phyloP scores from a whole-genome alignment of 2,888 invertebrate genomes.

The Nomada lathburiana region DNA sequence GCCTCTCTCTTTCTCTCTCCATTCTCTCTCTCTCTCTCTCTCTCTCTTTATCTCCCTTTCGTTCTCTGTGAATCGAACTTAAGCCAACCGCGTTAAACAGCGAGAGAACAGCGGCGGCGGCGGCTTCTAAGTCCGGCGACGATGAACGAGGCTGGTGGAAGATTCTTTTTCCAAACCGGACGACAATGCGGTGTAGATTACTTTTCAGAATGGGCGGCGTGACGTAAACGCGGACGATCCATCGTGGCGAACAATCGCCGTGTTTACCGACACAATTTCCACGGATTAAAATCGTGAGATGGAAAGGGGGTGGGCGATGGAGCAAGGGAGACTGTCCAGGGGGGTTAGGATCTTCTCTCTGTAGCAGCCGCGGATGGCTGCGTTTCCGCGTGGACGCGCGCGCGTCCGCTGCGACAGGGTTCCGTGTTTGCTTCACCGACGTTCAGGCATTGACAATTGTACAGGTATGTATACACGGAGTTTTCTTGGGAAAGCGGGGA shows the following conservation, averaged over 20 bases:
- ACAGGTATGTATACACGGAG: no score
- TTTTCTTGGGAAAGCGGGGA: not conserved
- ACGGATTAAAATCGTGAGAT: conserved; percentile 72
- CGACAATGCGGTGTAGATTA: conserved; percentile 83
- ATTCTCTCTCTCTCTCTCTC: no score
- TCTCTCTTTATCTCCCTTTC: not conserved
- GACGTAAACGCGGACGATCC: conserved; percentile 81
- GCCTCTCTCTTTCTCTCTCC: conserved; percentile 6
- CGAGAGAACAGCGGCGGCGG: conserved; percentile 41
- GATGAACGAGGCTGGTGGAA: conserved; percentile 23
- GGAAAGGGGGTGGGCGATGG: not conserved
- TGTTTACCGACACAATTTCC: conserved; percentile 84
- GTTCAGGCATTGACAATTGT: not conserved
- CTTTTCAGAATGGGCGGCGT: conserved; percentile 83
- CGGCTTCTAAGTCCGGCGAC: conserved; percentile 40
- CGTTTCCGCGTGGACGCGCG: conserved; percentile 44
- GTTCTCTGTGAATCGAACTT: conserved; percentile 59
- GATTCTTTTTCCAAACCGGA: conserved; percentile 32
- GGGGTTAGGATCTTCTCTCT: conserved; percentile 40
- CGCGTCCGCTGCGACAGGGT: not conserved
- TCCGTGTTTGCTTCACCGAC: not conserved
- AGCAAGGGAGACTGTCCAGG: conserved; percentile 15
- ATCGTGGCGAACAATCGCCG: conserved; percentile 76
- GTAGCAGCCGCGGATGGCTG: not conserved
- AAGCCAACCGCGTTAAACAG: conserved; percentile 64